Base-by-base conservation (phyloP, 2,113 vertebrate genomes). In the Dasypus novemcinctus region DNA sequence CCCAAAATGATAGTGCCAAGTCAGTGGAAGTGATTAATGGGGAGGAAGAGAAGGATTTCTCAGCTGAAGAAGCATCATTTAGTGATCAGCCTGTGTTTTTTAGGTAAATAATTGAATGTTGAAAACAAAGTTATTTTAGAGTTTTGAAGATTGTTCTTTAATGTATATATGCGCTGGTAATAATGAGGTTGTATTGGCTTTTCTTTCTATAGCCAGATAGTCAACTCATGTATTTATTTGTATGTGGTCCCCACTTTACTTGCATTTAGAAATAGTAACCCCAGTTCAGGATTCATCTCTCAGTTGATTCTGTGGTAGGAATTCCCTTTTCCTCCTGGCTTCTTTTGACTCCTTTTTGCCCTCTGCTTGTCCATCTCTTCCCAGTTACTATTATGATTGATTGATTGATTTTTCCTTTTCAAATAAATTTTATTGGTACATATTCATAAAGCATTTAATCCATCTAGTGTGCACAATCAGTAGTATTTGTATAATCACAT, bases 31-130 rank as follows among this genome's bases (percentile, higher is more conserved):
- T 97, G 25, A 97, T 98, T 25, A 96, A 96, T 54, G 98, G 96
- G 68, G 98, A 98, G 13, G 97, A 66, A 13, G 98, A 98, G 41
- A 86, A 97, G 92, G 0, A 83, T 92, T 95, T 98, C 66, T 96
- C 98, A 38, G 89, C 96, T 43, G 98, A 98, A 68, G 93, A 97
- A 0, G 75, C 97, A 0, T 97, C 98, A 0, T 99, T 99, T 93
- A 98, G 98, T 25, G 99, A 99, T 96, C 99, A 99, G 87, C 99
- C 99, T 9, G 98, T 99, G 82, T 99, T 99, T 98, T 99, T 99
- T 98, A 99, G 99, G 99, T 99, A 97, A 93, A 13, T 82, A 23
- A 2, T 38, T 69, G 57, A 23, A 78, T 80, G 79, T 94, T 63
- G 87, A 15, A 43, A 63, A 38, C 38, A 87, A 20, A 25, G 29